Evolutionary conservation across 2,113 vertebrate species (phyloP).

Genomic region (Laterallus jamaicensis): DNA sequence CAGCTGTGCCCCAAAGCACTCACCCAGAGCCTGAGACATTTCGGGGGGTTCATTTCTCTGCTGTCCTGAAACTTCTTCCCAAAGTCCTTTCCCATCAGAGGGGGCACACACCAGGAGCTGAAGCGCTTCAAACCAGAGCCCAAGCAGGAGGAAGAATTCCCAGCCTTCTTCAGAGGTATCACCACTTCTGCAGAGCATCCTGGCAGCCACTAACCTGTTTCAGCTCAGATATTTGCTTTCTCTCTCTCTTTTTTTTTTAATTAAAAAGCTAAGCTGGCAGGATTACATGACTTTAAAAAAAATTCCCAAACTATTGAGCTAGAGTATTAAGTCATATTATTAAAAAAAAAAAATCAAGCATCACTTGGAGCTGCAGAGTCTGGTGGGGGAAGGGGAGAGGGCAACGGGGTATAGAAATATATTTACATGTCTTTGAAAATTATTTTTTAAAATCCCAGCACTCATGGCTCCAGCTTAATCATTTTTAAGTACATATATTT

Average conservation of each 20-base stretch:
- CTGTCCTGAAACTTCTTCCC: neutral
- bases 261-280: slow-evolving; percentile 53
- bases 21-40: neutral
- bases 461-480: neutral
- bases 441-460: neutral
- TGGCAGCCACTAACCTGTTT: neutral
- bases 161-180: neutral
- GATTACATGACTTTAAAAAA: slow-evolving; percentile 19
- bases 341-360: slow-evolving; percentile 11
- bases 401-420: neutral
- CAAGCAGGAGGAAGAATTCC: neutral
- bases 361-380: neutral
- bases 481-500: neutral
- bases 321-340: slow-evolving; percentile 17
- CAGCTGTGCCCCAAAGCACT: too few species aligned
- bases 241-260: neutral
- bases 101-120: neutral
- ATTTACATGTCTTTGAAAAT: neutral
- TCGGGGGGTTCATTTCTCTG: neutral
- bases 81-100: neutral
- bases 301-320: neutral
- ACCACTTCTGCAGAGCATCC: neutral
- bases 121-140: neutral
- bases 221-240: neutral
- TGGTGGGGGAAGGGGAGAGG: neutral